These are phyloP conservation scores for Albula glossodonta DNA, from an alignment of 2,113 vertebrate species.

Conservation along the genomic window DNA sequence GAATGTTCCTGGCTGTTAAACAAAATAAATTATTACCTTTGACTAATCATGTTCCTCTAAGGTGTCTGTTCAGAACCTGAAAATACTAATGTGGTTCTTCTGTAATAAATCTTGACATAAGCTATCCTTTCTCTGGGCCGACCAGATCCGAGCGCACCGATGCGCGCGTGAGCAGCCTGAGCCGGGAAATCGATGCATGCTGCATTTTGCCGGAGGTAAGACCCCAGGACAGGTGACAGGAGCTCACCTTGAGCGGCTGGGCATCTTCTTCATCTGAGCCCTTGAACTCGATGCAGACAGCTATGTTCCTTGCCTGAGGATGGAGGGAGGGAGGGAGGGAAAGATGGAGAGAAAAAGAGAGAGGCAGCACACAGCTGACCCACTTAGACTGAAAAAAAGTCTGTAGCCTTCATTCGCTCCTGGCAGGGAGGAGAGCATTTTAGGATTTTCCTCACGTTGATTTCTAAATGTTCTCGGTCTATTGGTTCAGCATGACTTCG, in stretches of 20 bases:
- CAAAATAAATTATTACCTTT: too few species aligned
- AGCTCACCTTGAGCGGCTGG: slow-evolving; percentile 84
- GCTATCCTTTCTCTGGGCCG: too few species aligned
- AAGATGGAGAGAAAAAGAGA: not conserved
- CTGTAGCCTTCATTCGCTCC: not conserved
- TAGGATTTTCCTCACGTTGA: not conserved
- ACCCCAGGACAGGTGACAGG: not conserved
- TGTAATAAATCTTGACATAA: too few species aligned
- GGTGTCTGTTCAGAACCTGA: too few species aligned
- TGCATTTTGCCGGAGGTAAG: not conserved
- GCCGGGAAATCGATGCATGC: too few species aligned
- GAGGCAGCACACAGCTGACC: not conserved
- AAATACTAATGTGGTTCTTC: too few species aligned
- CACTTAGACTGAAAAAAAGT: slow-evolving; percentile 5
- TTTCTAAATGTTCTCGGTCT: not conserved
- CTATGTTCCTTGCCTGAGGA: slow-evolving; percentile 92
- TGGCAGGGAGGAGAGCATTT: not conserved
- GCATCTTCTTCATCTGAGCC: slow-evolving; percentile 95
- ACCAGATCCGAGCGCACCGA: too few species aligned
- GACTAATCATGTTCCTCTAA: too few species aligned
- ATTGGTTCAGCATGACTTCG: not conserved
- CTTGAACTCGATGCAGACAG: slow-evolving; percentile 92
- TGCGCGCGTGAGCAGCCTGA: too few species aligned
- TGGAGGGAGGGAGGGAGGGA: slow-evolving; percentile 24
- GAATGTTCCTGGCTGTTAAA: too few species aligned